Percentiles rank a stretch among this genome's conserved stretches.
phyloP scores from a whole-genome alignment of 2,888 invertebrate species.

The Rhopalosiphum nymphaeae region DNA sequence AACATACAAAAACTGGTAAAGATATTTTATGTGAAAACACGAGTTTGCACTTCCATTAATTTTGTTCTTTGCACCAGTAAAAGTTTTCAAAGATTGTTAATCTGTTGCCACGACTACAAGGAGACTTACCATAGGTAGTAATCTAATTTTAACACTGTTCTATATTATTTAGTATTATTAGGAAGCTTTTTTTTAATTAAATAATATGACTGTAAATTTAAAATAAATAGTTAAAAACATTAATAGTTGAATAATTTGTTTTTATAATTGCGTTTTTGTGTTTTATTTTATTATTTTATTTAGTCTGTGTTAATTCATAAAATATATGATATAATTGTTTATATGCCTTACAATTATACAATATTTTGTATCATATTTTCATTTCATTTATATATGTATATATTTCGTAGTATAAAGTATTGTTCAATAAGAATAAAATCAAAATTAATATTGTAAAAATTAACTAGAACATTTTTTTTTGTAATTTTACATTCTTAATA shows the following conservation, averaged over 20 bases:
- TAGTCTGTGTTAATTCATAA: background rate
- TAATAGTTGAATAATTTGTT: background rate
- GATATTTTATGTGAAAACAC: conserved; percentile 43
- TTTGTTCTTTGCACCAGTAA: conserved; percentile 30
- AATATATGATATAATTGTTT: background rate
- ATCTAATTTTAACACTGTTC: conserved; percentile 34
- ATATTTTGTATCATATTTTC: background rate
- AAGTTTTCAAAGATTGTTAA: conserved; percentile 52
- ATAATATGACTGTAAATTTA: background rate
- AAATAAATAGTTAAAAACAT: too few relatives aligned
- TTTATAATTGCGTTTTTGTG: background rate
- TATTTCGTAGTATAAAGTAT: background rate
- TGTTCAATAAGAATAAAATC: background rate
- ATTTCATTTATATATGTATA: background rate
- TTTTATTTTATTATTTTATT: background rate
- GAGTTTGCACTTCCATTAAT: conserved; percentile 60
- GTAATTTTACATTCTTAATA: background rate
- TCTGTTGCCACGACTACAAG: conserved; percentile 41
- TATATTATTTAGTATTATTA: conserved; percentile 36
- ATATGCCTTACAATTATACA: background rate
- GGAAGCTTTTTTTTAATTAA: background rate
- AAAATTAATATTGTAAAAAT: background rate
- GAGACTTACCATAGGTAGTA: conserved; percentile 43
- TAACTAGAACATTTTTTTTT: background rate
- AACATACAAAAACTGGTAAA: background rate